Evolutionary conservation across 2,113 vertebrate genomes (phyloP).

Genomic region (Recurvirostra avosetta): DNA sequence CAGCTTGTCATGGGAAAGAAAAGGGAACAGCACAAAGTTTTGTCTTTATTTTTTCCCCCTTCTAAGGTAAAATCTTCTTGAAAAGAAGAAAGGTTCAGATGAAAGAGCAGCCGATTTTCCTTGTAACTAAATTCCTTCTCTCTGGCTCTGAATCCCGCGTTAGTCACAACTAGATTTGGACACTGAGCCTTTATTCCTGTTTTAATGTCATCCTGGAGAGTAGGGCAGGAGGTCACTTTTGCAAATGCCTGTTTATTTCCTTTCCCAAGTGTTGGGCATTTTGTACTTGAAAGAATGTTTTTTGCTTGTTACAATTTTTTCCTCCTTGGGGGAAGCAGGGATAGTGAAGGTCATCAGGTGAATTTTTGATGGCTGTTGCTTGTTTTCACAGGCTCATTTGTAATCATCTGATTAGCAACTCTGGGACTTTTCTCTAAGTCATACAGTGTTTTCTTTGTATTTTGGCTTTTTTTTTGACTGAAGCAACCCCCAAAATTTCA

Average conservation of each 20-base stretch:
- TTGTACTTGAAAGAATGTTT: slow-evolving; percentile 2
- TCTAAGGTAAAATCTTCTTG: slow-evolving; percentile 21
- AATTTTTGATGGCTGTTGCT: not conserved
- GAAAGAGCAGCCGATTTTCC: slow-evolving; percentile 20
- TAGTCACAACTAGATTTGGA: slow-evolving; percentile 7
- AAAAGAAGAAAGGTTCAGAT: slow-evolving; percentile 25
- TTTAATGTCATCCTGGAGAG: not conserved
- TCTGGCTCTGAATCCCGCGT: not conserved
- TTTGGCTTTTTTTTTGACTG: not conserved
- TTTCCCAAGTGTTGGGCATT: not conserved
- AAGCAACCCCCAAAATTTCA: not conserved
- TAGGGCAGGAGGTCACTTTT: not conserved
- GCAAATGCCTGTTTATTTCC: slow-evolving; percentile 27
- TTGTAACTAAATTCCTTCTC: slow-evolving; percentile 4
- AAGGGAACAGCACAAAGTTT: slow-evolving; percentile 17
- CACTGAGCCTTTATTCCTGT: not conserved
- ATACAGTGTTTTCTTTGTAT: not conserved
- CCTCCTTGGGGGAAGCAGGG: not conserved
- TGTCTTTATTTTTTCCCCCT: not conserved
- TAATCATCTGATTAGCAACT: not conserved
- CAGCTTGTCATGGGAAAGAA: slow-evolving; percentile 33
- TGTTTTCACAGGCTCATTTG: not conserved
- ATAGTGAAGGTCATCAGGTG: not conserved
- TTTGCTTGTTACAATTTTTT: not conserved
- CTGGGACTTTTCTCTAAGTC: not conserved